Percentiles rank a stretch among this genome's conserved stretches.
Conservation (phyloP, 1,140 invertebrate species). For the Drosophila ficusphila region DNA sequence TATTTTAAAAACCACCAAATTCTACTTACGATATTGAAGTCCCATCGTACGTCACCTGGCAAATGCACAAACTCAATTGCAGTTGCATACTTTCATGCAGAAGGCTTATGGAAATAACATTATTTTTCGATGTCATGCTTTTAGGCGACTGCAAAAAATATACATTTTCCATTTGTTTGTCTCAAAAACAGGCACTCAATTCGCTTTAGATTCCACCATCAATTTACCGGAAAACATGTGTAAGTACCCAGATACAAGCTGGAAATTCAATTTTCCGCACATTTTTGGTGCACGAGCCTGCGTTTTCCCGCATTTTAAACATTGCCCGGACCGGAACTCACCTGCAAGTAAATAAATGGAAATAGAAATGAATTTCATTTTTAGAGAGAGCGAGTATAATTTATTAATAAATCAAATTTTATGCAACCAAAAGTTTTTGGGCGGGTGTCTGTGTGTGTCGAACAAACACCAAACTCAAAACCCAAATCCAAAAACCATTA, state of each 20-base stretch:
- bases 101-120: constrained; percentile 4
- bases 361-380: constrained; percentile 38
- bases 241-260: constrained; percentile 9
- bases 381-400: constrained; percentile 34
- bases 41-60: constrained; percentile 6
- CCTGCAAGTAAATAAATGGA: constrained; percentile 51
- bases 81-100: constrained; percentile 39
- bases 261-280: constrained; percentile 27
- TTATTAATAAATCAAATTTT: constrained; percentile 51
- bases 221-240: constrained; percentile 36
- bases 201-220: constrained; percentile 27
- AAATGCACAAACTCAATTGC: background rate
- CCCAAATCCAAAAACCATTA: constrained; percentile 7
- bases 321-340: constrained; percentile 1
- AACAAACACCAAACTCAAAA: constrained; percentile 2
- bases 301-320: background rate
- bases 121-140: constrained; percentile 22
- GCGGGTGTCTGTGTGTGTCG: background rate
- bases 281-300: background rate
- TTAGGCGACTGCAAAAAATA: constrained; percentile 15
- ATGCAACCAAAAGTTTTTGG: constrained; percentile 34
- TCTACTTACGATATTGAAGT: background rate
- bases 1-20: no score
- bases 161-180: constrained; percentile 10
- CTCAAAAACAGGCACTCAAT: constrained; percentile 29